These are phyloP conservation scores for Lasius fuliginosus DNA, from an alignment of 2,888 invertebrate species.

Conservation along the genomic window DNA sequence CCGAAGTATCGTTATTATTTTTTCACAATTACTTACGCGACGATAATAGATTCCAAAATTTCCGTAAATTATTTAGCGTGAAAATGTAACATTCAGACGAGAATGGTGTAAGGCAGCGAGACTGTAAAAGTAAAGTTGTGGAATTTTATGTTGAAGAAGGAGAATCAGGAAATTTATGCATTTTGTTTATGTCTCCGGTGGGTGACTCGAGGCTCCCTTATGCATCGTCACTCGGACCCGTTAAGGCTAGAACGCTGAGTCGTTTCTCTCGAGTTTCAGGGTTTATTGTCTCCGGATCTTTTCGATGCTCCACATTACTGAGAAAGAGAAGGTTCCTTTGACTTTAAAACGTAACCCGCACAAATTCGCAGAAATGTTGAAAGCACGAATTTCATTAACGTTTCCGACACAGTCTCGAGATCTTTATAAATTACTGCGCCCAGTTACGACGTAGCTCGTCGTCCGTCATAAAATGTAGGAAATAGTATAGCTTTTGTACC, in stretches of 20 bases:
- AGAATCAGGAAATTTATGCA: conserved; percentile 60
- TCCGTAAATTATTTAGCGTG: conserved; percentile 38
- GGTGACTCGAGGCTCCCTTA: conserved; percentile 49
- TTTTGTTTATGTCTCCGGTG: conserved; percentile 52
- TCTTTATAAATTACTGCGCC: conserved; percentile 49
- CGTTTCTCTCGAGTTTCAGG: conserved; percentile 60
- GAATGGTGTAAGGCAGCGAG: neutral
- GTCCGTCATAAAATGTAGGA: conserved; percentile 18
- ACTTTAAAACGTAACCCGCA: conserved; percentile 59
- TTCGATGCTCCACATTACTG: conserved; percentile 47
- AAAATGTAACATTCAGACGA: conserved; percentile 17
- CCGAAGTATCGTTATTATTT: neutral
- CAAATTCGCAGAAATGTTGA: conserved; percentile 48
- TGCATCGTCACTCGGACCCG: conserved; percentile 57
- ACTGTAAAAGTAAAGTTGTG: conserved; percentile 37
- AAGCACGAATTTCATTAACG: conserved; percentile 68
- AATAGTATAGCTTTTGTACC: conserved; percentile 10
- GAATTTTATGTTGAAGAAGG: conserved; percentile 24
- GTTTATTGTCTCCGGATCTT: conserved; percentile 67
- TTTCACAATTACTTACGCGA: neutral
- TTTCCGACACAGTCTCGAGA: conserved; percentile 27
- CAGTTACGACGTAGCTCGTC: neutral
- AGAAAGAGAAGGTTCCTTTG: conserved; percentile 47
- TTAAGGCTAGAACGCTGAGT: conserved; percentile 55
- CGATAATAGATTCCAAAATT: conserved; percentile 19